Evolutionary conservation across 2,113 vertebrate genomes (phyloP).

Genomic region (Dolichallabes microphthalmus): DNA sequence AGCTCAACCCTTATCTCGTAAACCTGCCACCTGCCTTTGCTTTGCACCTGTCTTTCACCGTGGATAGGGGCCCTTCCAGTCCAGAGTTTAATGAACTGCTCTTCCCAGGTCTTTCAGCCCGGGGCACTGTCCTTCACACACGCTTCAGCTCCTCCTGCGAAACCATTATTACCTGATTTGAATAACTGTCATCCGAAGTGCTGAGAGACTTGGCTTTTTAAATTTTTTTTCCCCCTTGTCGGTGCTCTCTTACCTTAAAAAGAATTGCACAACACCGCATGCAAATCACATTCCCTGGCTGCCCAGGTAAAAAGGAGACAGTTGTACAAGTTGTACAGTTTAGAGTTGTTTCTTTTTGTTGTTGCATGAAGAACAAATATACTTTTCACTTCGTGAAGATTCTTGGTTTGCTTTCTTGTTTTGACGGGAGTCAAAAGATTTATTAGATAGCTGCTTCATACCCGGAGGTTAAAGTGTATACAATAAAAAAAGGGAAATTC

Average conservation of each 20-base stretch:
- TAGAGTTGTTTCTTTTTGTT: neutral
- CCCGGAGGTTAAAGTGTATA: neutral
- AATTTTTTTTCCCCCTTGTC: constrained; percentile 17
- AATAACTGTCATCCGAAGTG: constrained; percentile 58
- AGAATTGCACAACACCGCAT: constrained; percentile 10
- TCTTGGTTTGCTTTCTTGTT: neutral
- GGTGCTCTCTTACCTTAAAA: constrained; percentile 52
- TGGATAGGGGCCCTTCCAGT: constrained; percentile 23
- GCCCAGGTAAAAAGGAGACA: neutral
- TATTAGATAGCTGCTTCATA: neutral
- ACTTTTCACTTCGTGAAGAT: neutral
- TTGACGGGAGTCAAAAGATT: neutral
- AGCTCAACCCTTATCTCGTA: constrained; percentile 34
- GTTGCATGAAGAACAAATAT: neutral
- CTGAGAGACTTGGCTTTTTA: constrained; percentile 32
- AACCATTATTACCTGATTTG: constrained; percentile 54
- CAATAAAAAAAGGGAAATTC: neutral
- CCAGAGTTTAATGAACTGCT: constrained; percentile 29
- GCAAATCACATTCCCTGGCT: constrained; percentile 40
- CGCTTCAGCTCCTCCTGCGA: constrained; percentile 8
- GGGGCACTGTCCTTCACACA: neutral
- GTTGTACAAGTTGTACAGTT: neutral
- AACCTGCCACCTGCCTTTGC: constrained; percentile 37
- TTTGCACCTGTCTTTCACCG: constrained; percentile 32
- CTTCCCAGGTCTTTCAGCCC: neutral